These are phyloP conservation scores for Tetragonula carbonaria DNA, from an alignment of 2,888 invertebrate species.

Conservation along the genomic window DNA sequence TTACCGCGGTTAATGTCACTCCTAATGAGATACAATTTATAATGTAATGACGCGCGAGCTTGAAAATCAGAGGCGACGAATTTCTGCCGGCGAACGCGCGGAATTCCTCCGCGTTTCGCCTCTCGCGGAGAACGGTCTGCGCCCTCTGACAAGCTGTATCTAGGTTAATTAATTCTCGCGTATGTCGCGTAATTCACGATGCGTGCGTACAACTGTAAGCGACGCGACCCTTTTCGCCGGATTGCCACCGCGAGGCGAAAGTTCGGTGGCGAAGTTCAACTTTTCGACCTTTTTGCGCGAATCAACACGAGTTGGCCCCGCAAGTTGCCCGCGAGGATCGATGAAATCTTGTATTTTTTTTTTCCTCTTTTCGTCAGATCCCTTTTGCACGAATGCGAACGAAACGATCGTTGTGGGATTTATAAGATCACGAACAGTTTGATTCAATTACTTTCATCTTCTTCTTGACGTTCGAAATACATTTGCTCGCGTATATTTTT, in stretches of 20 bases:
- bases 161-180: constrained; percentile 31
- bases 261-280: neutral
- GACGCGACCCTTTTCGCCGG: constrained; percentile 9
- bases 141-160: constrained; percentile 15
- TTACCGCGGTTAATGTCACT: constrained; percentile 32
- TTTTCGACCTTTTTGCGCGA: neutral
- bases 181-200: neutral
- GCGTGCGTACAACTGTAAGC: constrained; percentile 3
- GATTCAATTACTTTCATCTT: too few relatives aligned
- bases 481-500: too few relatives aligned
- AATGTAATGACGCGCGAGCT: constrained; percentile 19
- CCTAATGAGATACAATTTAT: constrained; percentile 47
- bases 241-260: neutral
- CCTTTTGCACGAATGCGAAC: too few relatives aligned
- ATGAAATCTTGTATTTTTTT: neutral
- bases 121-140: neutral
- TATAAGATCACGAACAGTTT: too few relatives aligned
- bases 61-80: constrained; percentile 22
- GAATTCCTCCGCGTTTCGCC: neutral
- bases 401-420: too few relatives aligned
- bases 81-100: neutral
- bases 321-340: neutral
- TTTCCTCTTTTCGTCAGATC: too few relatives aligned
- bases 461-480: too few relatives aligned
- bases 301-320: neutral